Evolutionary conservation across 2,888 invertebrate species (phyloP).

Genomic region (Gymnocheta viridis): DNA sequence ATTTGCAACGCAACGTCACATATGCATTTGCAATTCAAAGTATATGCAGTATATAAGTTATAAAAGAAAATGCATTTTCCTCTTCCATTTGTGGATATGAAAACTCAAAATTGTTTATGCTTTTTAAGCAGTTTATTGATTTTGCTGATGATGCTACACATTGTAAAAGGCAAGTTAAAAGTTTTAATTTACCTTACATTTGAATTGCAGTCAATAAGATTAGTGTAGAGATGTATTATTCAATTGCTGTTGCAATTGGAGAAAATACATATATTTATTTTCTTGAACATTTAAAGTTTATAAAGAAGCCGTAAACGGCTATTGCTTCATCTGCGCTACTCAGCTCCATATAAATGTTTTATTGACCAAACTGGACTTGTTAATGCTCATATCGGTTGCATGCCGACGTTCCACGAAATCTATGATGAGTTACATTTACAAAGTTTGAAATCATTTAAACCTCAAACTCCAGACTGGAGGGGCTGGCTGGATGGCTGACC

Average conservation of each 20-base stretch:
- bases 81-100: slow-evolving; percentile 49
- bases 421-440: slow-evolving; percentile 33
- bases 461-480: neutral
- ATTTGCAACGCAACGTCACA: slow-evolving; percentile 32
- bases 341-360: slow-evolving; percentile 20
- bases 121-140: slow-evolving; percentile 49
- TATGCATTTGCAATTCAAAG: slow-evolving; percentile 17
- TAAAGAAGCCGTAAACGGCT: neutral
- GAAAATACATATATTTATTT: neutral
- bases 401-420: slow-evolving; percentile 42
- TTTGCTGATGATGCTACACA: slow-evolving; percentile 45
- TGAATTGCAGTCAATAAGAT: neutral
- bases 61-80: slow-evolving; percentile 61
- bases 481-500: too few relatives aligned
- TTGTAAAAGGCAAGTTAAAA: slow-evolving; percentile 63
- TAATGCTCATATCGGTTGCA: neutral
- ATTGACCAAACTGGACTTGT: slow-evolving; percentile 50
- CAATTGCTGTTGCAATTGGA: slow-evolving; percentile 3
- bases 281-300: slow-evolving; percentile 2
- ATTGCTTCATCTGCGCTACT: slow-evolving; percentile 35
- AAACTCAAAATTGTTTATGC: slow-evolving; percentile 32
- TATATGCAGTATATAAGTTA: neutral
- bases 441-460: neutral
- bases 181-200: slow-evolving; percentile 5
- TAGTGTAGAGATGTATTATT: neutral